Evolutionary conservation across 1,140 invertebrate genomes (phyloP).

Genomic region (Brachionus angularis): DNA sequence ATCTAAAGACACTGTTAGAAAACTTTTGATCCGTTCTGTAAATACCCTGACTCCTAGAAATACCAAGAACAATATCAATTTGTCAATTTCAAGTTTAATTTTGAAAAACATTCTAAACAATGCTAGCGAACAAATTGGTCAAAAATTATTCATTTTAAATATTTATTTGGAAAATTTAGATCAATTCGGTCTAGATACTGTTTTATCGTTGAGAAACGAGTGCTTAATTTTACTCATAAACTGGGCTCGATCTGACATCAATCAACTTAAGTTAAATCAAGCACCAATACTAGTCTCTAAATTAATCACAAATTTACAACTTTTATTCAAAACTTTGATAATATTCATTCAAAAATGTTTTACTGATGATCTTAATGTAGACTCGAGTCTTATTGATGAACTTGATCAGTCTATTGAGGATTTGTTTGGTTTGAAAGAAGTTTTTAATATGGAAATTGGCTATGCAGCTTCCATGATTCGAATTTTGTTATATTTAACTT

Average conservation of each 20-base stretch:
- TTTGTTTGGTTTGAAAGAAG: not conserved
- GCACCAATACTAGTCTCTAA: slow-evolving; percentile 22
- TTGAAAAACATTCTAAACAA: not conserved
- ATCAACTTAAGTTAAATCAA: not conserved
- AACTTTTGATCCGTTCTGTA: slow-evolving; percentile 14
- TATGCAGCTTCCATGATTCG: slow-evolving; percentile 27
- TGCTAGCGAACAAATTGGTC: not conserved
- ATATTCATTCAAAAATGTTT: slow-evolving; percentile 36
- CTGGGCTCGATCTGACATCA: slow-evolving; percentile 11
- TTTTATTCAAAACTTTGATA: slow-evolving; percentile 39
- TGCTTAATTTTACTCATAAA: not conserved
- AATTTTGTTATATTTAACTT: slow-evolving; percentile 5
- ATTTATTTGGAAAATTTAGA: slow-evolving; percentile 35
- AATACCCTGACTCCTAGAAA: not conserved
- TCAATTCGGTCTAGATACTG: slow-evolving; percentile 13
- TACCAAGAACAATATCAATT: not conserved
- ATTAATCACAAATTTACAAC: slow-evolving; percentile 18
- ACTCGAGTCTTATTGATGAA: not conserved
- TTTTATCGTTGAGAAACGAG: not conserved
- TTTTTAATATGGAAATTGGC: slow-evolving; percentile 35
- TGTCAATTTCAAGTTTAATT: not conserved
- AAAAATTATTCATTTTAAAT: slow-evolving; percentile 32
- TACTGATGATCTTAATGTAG: not conserved
- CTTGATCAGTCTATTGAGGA: not conserved
- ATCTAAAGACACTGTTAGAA: slow-evolving; percentile 29